Percentiles rank a stretch among this genome's conserved stretches.
These are phyloP conservation scores for Notarius lentiginosus DNA, from an alignment of 2,113 vertebrate genomes.

Conservation along the genomic window DNA sequence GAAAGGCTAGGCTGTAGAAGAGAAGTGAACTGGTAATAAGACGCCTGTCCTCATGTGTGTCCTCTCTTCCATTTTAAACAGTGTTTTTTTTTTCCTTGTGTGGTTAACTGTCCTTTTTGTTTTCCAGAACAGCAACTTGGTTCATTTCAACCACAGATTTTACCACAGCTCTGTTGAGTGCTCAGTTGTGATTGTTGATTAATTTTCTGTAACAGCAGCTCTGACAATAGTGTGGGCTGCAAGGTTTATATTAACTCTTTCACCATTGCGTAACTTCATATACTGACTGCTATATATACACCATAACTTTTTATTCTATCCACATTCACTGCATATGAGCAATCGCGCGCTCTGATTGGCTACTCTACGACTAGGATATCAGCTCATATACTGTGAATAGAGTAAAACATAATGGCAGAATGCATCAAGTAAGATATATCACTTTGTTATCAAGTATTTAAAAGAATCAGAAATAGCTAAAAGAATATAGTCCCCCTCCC, in stretches of 20 bases:
- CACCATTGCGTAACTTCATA: no score
- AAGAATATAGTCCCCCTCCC: no score
- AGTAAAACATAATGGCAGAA: no score
- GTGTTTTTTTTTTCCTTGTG: neutral
- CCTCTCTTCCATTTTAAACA: slow-evolving; percentile 36
- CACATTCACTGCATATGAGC: no score
- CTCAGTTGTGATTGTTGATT: neutral
- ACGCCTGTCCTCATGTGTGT: neutral
- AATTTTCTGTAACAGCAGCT: neutral
- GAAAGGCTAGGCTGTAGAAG: slow-evolving; percentile 58
- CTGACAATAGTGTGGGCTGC: neutral
- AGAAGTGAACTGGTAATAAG: slow-evolving; percentile 1
- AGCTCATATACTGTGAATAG: no score
- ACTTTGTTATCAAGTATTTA: no score
- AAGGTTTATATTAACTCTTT: neutral
- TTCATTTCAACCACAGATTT: neutral
- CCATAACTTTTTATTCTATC: no score
- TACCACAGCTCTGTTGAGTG: neutral
- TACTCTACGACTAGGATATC: no score
- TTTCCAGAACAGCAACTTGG: neutral
- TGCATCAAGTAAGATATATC: no score
- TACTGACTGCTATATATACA: no score
- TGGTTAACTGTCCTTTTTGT: neutral
- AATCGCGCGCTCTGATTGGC: no score
- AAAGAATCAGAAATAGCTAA: no score